Base-by-base conservation (phyloP, 2,113 vertebrate genomes). In the Scophthalmus maximus region DNA sequence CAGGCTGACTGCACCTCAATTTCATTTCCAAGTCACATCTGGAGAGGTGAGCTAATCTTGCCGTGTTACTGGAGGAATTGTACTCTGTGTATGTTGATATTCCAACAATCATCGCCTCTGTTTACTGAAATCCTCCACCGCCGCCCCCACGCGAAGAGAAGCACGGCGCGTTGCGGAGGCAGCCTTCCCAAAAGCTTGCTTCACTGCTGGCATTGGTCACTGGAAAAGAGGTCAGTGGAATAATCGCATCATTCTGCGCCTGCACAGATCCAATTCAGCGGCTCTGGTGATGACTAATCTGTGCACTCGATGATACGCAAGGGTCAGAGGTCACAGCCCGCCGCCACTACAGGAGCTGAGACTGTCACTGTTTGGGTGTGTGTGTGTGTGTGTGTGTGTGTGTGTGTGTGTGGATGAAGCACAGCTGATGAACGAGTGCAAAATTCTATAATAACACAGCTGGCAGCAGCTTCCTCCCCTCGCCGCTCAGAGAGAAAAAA, bases 231-330 rank as follows among this genome's bases (percentile, higher is more conserved):
- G 64, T 82, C 83, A 84, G 60, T 40, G 61, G 67, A 65, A 69
- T 79, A 74, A 79, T 87, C 56, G 26, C 63, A 70, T 82, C 68
- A 69, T 9, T 5, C 71, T 72, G 40, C 6, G 11, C 27, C 58
- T 73, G 61, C 68, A 69, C 58, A n/a, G 51, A 51, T 55, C 53
- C 59, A 52, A 40, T 64, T 63, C 32, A 30, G 61, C 40, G 30
- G 50, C 58, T 53, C 74, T 32, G 69, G 65, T 51, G 68, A 83
- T 74, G 75, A 73, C 58, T 70, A 81, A 79, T 81, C 74, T 75
- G 30, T 63, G 29, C 44, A 10, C 55, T 69, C 74, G 5, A 1
- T 69, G 65, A 79, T 57, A 74, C 40, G 2, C 51, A 44, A 44
- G 53, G 40, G 68, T 85, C 73, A 25, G 62, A 40, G 78, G 73